These are phyloP conservation scores for Muntiacus muntjak DNA, from an alignment of 2,113 vertebrate genomes.

Conservation along the genomic window DNA sequence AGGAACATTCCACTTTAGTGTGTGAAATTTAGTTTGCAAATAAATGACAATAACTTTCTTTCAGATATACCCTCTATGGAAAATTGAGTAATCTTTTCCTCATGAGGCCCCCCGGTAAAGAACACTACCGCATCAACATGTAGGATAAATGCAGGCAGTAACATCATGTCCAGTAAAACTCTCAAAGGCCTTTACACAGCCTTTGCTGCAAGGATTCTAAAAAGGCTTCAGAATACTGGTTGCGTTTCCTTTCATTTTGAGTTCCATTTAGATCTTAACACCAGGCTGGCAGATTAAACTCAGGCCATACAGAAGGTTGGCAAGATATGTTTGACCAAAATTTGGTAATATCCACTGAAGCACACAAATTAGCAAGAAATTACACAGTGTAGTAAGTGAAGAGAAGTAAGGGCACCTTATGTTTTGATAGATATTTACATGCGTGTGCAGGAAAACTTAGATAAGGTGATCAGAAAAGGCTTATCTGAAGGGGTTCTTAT, in stretches of 20 bases:
- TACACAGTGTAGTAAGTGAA: background rate
- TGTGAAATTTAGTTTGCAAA: background rate
- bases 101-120: background rate
- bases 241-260: slow-evolving; percentile 1
- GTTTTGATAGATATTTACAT: background rate
- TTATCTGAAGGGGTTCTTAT: background rate
- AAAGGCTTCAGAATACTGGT: background rate
- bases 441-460: background rate
- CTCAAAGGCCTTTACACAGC: background rate
- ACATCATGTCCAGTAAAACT: background rate
- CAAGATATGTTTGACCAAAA: background rate
- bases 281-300: background rate
- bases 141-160: background rate
- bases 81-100: background rate
- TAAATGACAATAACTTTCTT: background rate
- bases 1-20: background rate
- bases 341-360: background rate
- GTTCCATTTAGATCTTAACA: slow-evolving; percentile 2
- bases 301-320: background rate
- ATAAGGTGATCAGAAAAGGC: background rate
- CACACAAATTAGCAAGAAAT: background rate
- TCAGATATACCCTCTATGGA: background rate
- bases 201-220: background rate
- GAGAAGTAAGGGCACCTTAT: background rate
- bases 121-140: background rate